These are phyloP conservation scores for Chondrilla cf. caribensis DNA, from an alignment of 37 sponge, comb jelly and placozoan genomes.

Conservation along the genomic window DNA sequence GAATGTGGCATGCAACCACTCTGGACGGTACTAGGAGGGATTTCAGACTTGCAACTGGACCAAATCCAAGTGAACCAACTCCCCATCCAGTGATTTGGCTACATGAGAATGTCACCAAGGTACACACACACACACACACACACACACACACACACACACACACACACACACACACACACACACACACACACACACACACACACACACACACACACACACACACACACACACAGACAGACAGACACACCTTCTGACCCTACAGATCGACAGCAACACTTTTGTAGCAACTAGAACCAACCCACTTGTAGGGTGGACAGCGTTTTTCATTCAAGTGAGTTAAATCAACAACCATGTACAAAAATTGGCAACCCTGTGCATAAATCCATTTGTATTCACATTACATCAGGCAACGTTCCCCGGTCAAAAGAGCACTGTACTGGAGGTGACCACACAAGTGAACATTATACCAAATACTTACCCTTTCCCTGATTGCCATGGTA, in stretches of 20 bases:
- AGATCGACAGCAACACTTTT: conserved; percentile 49
- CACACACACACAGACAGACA: no score
- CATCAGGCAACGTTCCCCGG: conserved; percentile 64
- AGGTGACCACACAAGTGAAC: conserved; percentile 85
- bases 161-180: neutral
- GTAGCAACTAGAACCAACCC: conserved; percentile 53
- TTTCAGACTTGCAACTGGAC: conserved; percentile 66
- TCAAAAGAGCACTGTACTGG: conserved; percentile 39
- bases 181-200: conserved; percentile 12
- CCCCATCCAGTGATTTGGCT: conserved; percentile 83
- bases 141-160: neutral
- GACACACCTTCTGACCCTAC: no score
- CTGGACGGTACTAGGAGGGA: conserved; percentile 66
- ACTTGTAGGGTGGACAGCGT: conserved; percentile 78
- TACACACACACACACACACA: no score
- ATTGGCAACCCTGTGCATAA: neutral
- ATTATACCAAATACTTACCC: conserved; percentile 82
- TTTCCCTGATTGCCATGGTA: conserved; percentile 84
- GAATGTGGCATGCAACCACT: conserved; percentile 76
- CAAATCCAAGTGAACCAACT: conserved; percentile 28
- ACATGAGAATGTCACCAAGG: conserved; percentile 10
- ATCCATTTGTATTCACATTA: neutral
- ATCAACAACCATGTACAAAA: neutral
- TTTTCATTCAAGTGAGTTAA: conserved; percentile 70
- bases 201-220: no score